Percentiles rank a stretch among this genome's conserved stretches.
phyloP scores from a whole-genome alignment of 2,797 vertebrate genomes.

The Leucoraja ocellata region DNA sequence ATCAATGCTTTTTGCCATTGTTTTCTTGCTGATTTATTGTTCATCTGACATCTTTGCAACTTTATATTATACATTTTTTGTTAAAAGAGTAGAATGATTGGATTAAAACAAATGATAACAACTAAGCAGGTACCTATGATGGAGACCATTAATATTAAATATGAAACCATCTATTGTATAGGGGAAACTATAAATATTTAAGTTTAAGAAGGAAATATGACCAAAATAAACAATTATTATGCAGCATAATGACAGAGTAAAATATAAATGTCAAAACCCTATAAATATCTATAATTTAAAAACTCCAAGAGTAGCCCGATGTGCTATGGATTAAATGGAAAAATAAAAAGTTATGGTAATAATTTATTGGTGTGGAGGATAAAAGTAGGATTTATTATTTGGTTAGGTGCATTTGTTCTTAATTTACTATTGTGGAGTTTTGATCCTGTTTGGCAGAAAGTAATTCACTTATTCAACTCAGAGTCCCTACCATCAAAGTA shows the following conservation, averaged over 20 bases:
- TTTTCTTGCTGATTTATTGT: constrained; percentile 19
- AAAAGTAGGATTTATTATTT: not conserved
- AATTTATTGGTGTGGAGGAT: not conserved
- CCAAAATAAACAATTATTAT: not conserved
- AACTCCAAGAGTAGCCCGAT: not conserved
- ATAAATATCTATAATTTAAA: not conserved
- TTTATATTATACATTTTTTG: not conserved
- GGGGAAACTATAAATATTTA: not conserved
- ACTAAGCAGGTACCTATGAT: not conserved
- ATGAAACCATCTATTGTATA: not conserved
- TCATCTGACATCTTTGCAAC: not conserved
- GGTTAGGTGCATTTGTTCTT: not conserved
- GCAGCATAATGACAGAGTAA: not conserved
- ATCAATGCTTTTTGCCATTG: not conserved
- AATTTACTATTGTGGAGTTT: not conserved
- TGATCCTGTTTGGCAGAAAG: not conserved
- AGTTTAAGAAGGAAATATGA: not conserved
- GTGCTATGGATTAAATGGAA: not conserved
- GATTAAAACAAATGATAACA: not conserved
- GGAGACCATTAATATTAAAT: constrained; percentile 15
- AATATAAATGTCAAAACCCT: not conserved
- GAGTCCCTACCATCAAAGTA: not conserved
- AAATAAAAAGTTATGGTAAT: not conserved
- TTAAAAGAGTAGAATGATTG: not conserved
- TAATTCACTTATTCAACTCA: not conserved